These are phyloP conservation scores for Merops nubicus DNA, from an alignment of 2,113 vertebrate species.

Conservation along the genomic window DNA sequence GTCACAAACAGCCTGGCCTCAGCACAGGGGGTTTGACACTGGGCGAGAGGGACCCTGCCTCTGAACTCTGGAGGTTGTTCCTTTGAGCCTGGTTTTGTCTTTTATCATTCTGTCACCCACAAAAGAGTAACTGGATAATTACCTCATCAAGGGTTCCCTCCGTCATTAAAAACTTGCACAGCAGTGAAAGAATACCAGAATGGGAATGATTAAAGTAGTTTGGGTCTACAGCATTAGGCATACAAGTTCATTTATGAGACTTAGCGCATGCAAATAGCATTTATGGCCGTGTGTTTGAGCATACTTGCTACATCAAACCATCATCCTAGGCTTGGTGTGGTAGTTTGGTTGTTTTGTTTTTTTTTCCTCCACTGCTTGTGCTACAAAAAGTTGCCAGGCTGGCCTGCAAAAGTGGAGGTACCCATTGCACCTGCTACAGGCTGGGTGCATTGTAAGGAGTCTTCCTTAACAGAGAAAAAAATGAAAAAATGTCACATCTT, in stretches of 20 bases:
- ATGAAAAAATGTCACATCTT: background rate
- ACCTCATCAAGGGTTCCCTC: background rate
- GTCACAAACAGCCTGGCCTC: background rate
- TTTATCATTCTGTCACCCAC: background rate
- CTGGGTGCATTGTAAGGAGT: background rate
- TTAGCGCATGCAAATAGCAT: background rate
- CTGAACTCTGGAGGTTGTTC: background rate
- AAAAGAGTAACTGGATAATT: background rate
- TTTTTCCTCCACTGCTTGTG: background rate
- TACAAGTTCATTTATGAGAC: background rate
- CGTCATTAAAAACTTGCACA: accelerated
- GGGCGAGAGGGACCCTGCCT: background rate
- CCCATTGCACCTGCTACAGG: background rate
- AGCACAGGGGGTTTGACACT: background rate
- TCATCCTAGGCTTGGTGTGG: background rate
- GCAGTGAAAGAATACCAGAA: background rate
- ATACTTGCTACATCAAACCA: constrained; percentile 23
- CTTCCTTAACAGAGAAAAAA: background rate
- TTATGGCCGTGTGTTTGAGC: background rate
- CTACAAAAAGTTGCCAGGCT: background rate
- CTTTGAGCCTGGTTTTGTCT: background rate
- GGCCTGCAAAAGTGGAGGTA: background rate
- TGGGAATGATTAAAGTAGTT: background rate
- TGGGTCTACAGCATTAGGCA: background rate
- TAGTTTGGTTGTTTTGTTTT: no score